Percentiles rank a stretch among this genome's conserved stretches.
These are phyloP conservation scores for Myripristis jacobus DNA, from an alignment of 2,797 vertebrate species.

Conservation along the genomic window DNA sequence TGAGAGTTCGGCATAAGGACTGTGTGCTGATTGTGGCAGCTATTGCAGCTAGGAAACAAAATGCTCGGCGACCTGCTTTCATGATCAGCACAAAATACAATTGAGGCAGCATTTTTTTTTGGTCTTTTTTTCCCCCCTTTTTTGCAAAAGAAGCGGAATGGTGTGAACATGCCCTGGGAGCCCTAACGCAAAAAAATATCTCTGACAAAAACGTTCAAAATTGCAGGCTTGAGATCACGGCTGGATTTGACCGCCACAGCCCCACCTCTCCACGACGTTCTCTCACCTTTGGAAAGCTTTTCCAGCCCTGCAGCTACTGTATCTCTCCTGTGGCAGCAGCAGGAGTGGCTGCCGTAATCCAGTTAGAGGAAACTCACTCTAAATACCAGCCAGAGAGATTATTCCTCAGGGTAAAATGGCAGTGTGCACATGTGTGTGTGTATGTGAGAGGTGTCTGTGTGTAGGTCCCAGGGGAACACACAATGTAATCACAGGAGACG, in stretches of 20 bases:
- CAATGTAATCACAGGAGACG: slow-evolving; percentile 70
- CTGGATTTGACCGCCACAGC: slow-evolving; percentile 14
- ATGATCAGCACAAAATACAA: slow-evolving; percentile 50
- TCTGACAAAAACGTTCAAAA: slow-evolving; percentile 60
- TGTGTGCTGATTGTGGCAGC: slow-evolving; percentile 40
- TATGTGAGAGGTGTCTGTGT: slow-evolving; percentile 16
- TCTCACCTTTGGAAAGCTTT: slow-evolving; percentile 42
- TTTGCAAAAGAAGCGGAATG: slow-evolving; percentile 17
- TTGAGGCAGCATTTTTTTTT: slow-evolving; percentile 38
- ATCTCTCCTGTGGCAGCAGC: slow-evolving; percentile 61
- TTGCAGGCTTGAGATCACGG: slow-evolving; percentile 36
- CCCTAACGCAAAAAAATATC: slow-evolving; percentile 35
- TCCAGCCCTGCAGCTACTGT: slow-evolving; percentile 32
- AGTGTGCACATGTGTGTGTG: slow-evolving; percentile 11
- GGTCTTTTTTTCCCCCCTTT: too few species aligned
- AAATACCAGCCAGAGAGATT: slow-evolving; percentile 68
- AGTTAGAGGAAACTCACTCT: slow-evolving; percentile 70
- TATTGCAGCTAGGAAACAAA: slow-evolving; percentile 18
- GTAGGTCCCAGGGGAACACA: slow-evolving; percentile 51
- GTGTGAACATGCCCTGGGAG: slow-evolving; percentile 10
- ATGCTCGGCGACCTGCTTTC: slow-evolving; percentile 24
- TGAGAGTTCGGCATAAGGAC: neutral
- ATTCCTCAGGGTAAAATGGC: slow-evolving; percentile 70
- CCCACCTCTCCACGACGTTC: slow-evolving; percentile 26
- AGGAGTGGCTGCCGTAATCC: slow-evolving; percentile 68